Conservation (phyloP, 1,140 invertebrate genomes). For the Ostrea edulis region DNA sequence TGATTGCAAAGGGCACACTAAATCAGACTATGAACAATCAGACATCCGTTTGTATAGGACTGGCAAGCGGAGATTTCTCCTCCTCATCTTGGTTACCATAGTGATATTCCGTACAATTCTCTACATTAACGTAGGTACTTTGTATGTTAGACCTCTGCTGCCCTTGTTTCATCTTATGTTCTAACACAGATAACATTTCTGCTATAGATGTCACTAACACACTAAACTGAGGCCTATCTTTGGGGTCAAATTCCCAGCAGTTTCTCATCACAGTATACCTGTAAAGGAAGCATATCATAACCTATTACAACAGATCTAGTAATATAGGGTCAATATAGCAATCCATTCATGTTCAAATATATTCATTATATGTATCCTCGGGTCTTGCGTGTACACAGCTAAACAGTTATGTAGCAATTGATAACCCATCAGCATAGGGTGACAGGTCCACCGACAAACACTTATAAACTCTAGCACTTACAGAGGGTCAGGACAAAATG, state of each 20-base stretch:
- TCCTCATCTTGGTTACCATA: constrained; percentile 56
- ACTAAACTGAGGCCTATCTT: constrained; percentile 87
- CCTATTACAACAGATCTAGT: background rate
- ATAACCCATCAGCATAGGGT: background rate
- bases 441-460: background rate
- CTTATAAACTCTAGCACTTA: constrained; percentile 63
- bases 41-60: constrained; percentile 1
- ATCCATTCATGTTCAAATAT: background rate
- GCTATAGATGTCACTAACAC: constrained; percentile 88
- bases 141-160: constrained; percentile 61
- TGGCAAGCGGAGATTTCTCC: constrained; percentile 27
- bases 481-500: constrained; percentile 89
- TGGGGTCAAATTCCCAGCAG: constrained; percentile 91
- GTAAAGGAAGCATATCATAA: constrained; percentile 51
- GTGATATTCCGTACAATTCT: constrained; percentile 66
- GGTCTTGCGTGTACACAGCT: background rate
- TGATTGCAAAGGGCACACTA: too few relatives aligned
- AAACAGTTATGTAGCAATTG: background rate
- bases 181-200: constrained; percentile 79
- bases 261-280: constrained; percentile 91
- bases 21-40: background rate
- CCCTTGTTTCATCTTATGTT: constrained; percentile 64
- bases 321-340: background rate
- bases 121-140: constrained; percentile 69
- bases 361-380: background rate